Evolutionary conservation across 2,797 vertebrate species (phyloP), one percentile per base, ranked within the genome.

Genomic region (Peromyscus melanophrys): DNA sequence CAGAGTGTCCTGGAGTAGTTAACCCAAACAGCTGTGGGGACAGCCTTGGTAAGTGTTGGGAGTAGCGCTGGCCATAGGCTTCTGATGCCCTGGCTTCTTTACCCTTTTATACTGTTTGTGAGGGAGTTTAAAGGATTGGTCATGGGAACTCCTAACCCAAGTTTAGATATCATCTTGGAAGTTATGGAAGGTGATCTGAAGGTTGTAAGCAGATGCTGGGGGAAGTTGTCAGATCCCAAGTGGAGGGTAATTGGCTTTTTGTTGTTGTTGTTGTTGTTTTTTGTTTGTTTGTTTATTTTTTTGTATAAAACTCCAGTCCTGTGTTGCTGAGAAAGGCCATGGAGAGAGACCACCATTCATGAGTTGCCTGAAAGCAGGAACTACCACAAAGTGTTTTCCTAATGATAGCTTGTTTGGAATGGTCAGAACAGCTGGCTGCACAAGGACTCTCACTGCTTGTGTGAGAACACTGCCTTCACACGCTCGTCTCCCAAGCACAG

Each of bases 401-500:
- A 65, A 29, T 52, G 17, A 89, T n/a, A 40, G 16, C 14, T 6
- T 27, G 19, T 67, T 25, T 29, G 17, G 69, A 76, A 21, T 67
- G 5, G 9, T 17, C 16, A 21, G 40, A 46, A 7, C 61, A 80
- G 59, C 93, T 2, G 23, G 75, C 9, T 29, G 6, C 75, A 14
- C 19, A 19, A n/a, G 37, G 69, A 13, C 46, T 23, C 57, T 9
- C 27, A 40, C 77, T 21, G 43, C 40, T 31, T 57, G 3, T 31
- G 3, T 19, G 4, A 27, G 34, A 63, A 37, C 14, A 11, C 43
- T n/a, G 9, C 2, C 43, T n/a, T 43, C 21, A 23, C 23, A 37
- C 0, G 0, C n/a, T 57, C 14, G 37, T 23, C 52, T 40, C 0
- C 11, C 17, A 19, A 37, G 61, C 82, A 23, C 21, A 13, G 12